phyloP scores from a whole-genome alignment of 2,797 vertebrate species.

The Toxotes lorentzi region DNA sequence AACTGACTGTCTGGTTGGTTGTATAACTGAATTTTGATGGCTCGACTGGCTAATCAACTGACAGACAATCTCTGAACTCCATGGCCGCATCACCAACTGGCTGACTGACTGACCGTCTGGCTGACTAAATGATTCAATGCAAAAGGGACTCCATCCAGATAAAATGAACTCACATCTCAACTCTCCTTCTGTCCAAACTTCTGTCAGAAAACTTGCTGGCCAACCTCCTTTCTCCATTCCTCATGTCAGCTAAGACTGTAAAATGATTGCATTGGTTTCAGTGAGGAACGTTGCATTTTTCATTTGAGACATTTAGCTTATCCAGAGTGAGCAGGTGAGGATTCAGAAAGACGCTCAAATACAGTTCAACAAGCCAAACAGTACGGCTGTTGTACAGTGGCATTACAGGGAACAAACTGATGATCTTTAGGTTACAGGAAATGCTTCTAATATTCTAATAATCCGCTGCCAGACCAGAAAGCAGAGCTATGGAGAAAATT shows the following conservation, averaged over 20 bases:
- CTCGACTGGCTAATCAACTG: conserved; percentile 22
- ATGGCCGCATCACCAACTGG: conserved; percentile 48
- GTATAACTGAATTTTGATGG: conserved; percentile 16
- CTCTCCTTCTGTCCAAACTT: conserved; percentile 71
- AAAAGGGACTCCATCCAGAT: conserved; percentile 71
- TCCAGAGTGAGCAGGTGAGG: conserved; percentile 16
- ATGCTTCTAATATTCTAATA: conserved; percentile 1
- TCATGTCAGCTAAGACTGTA: conserved; percentile 59
- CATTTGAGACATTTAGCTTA: conserved; percentile 23
- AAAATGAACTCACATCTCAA: conserved; percentile 75
- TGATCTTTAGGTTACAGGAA: conserved; percentile 16
- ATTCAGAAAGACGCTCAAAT: conserved; percentile 15
- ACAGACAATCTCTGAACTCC: conserved; percentile 46
- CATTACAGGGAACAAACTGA: neutral
- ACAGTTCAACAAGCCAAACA: neutral
- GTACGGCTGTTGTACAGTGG: neutral
- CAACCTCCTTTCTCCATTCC: conserved; percentile 62
- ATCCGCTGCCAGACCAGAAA: conserved; percentile 40
- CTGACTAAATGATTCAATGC: conserved; percentile 61
- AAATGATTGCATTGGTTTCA: conserved; percentile 52
- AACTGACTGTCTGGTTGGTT: conserved; percentile 19
- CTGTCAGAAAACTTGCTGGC: conserved; percentile 72
- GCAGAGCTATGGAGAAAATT: conserved; percentile 32
- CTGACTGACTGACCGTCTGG: conserved; percentile 49
- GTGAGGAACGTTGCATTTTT: conserved; percentile 31